A percentile compares a stretch with the other conserved stretches of the same genome.
These are phyloP conservation scores for Heliconius himera DNA, from an alignment of 1,140 invertebrate genomes.

Conservation along the genomic window DNA sequence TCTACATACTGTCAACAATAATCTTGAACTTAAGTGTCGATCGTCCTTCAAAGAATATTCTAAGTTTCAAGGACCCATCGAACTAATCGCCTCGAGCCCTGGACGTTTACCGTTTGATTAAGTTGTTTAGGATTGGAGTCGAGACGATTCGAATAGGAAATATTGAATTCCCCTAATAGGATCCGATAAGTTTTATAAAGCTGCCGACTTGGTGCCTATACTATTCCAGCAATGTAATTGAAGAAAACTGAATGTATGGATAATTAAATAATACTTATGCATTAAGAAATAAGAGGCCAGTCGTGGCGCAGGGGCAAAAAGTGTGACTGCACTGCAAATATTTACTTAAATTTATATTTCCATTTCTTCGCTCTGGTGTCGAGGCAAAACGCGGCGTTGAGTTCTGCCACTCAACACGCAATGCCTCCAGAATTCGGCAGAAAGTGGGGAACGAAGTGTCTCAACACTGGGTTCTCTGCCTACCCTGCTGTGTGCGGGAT, in stretches of 20 bases:
- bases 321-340: too few relatives aligned
- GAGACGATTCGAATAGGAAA: neutral
- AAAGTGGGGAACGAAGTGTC: too few relatives aligned
- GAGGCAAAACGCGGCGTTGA: too few relatives aligned
- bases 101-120: constrained; percentile 15
- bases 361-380: too few relatives aligned
- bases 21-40: constrained; percentile 1
- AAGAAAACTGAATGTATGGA: neutral
- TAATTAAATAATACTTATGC: too few relatives aligned
- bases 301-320: too few relatives aligned
- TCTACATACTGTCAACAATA: constrained; percentile 17
- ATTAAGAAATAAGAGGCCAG: too few relatives aligned
- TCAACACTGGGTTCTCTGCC: too few relatives aligned
- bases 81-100: constrained; percentile 19
- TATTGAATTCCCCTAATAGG: neutral
- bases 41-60: constrained; percentile 19
- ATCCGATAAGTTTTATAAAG: neutral
- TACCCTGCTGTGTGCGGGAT: too few relatives aligned
- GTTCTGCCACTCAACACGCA: too few relatives aligned
- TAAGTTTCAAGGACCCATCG: constrained; percentile 17
- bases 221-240: neutral
- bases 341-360: too few relatives aligned
- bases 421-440: too few relatives aligned
- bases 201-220: neutral
- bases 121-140: neutral